Conservation (phyloP, 1,140 invertebrate genomes). For the Drosophila kanapiae region DNA sequence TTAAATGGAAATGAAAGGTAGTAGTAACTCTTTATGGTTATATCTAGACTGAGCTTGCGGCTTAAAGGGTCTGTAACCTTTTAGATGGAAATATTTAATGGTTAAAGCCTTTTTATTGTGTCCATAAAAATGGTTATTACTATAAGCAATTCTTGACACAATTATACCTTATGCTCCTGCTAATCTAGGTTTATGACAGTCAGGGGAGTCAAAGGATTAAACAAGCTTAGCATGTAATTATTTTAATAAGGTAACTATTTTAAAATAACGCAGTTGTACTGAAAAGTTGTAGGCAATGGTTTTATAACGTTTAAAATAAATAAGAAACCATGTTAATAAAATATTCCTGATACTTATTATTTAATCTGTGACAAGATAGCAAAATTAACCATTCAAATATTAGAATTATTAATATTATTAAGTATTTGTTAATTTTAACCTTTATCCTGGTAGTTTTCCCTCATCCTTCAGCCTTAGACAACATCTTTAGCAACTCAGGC, state of each 20-base stretch:
- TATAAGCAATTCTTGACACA: neutral
- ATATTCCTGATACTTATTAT: neutral
- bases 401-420: neutral
- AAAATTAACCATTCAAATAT: neutral
- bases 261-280: no score
- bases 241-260: neutral
- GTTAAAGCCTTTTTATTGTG: neutral
- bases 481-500: conserved; percentile 33
- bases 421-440: neutral
- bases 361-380: neutral
- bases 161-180: neutral
- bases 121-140: neutral
- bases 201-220: neutral
- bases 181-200: neutral
- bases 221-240: neutral
- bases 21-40: neutral
- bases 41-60: neutral
- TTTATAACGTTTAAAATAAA: neutral
- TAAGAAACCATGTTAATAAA: neutral
- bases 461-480: conserved; percentile 42
- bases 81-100: neutral
- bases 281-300: neutral
- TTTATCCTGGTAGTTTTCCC: no score
- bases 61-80: neutral
- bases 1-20: conserved; percentile 9